These are phyloP conservation scores for Clarias macrocephalus DNA, from an alignment of 2,113 vertebrate genomes.

Conservation along the genomic window DNA sequence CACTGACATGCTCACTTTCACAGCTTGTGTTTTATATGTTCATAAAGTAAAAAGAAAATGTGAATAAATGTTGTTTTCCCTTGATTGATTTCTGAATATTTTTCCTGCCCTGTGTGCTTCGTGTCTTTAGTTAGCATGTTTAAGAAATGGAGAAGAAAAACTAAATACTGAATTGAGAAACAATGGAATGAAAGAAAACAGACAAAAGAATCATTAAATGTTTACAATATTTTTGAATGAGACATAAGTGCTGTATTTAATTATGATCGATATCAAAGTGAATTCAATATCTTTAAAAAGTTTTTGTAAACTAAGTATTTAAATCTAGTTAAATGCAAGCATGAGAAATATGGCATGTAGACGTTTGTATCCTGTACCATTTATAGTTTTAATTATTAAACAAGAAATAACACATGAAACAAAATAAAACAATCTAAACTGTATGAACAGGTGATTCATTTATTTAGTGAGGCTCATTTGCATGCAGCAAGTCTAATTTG, in stretches of 20 bases:
- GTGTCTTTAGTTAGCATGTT: not conserved
- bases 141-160: not conserved
- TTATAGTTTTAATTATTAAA: not conserved
- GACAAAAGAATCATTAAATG: not conserved
- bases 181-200: not conserved
- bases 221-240: not conserved
- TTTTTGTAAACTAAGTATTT: not conserved
- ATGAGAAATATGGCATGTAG: not conserved
- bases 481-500: not conserved
- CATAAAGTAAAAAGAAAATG: not conserved
- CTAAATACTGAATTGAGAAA: not conserved
- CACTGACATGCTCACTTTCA: not conserved
- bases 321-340: not conserved
- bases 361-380: not conserved
- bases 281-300: not conserved
- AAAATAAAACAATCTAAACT: not conserved
- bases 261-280: not conserved
- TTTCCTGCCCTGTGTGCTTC: too few species aligned
- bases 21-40: constrained; percentile 39
- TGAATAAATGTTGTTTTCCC: constrained; percentile 17
- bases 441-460: too few species aligned
- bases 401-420: not conserved
- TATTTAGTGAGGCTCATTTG: not conserved
- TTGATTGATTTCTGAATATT: not conserved
- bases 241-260: not conserved